Base-by-base conservation (phyloP, 2,113 vertebrate genomes). In the Motacilla tschutschensis region DNA sequence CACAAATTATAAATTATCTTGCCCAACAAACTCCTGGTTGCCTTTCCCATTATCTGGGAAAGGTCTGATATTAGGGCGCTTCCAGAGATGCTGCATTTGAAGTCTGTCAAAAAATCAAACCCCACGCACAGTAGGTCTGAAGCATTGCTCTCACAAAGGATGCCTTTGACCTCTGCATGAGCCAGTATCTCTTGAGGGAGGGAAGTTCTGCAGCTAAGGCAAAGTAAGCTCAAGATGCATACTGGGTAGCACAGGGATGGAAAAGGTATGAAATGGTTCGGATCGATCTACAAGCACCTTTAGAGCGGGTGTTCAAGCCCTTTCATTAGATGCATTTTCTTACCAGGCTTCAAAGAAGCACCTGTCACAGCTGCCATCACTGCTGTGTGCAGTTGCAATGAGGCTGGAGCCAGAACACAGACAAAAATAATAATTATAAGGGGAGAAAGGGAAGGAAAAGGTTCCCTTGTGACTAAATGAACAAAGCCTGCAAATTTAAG, bases 281-380 rank as follows among this genome's bases (percentile, higher is more conserved):
- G 43, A 87, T 44, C 3, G 36, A 87, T 83, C 71, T 65, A 79
- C 55, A 69, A 72, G 54, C 77, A 78, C 63, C 55, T 88, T 89
- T 73, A 25, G 43, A 89, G 43, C 83, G 59, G 40, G 13, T 46
- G 63, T 47, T 55, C 43, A 54, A 84, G 73, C 63, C 71, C 81
- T 82, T 89, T 86, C 46, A 69, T 86, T 69, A 90, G 71, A 63
- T 54, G 21, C 24, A 64, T 86, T 84, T 90, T 2, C 84, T 84
- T 67, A 62, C 41, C 86, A 88, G 63, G 74, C 60, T 83, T 91
- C 85, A 92, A 89, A 92, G 89, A 50, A 58, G 46, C 73, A 46
- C 57, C 76, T 85, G 69, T 55, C 73, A 90, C 71, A 80, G 54
- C 83, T 85, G 83, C 69, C 64, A 82, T 29, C 2, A 4, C 38